A percentile compares a stretch with the other conserved stretches of the same genome.
Conservation (phyloP, 2,113 vertebrate species). For the Conger conger region DNA sequence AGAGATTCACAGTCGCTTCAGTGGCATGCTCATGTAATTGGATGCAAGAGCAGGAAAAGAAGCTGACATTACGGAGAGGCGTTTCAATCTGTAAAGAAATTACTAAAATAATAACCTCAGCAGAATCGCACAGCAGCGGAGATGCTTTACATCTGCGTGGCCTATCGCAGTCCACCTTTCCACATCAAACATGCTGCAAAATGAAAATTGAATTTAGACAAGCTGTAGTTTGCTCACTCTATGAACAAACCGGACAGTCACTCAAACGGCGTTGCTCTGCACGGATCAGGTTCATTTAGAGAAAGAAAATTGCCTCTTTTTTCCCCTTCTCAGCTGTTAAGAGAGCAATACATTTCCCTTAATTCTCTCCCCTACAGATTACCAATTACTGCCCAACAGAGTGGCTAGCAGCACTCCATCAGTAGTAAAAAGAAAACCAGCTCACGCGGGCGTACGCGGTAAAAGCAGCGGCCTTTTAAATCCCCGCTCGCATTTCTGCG, state of each 20-base stretch:
- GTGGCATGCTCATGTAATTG: neutral
- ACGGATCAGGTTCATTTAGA: neutral
- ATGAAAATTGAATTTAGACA: neutral
- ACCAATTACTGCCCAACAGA: neutral
- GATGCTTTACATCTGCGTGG: neutral
- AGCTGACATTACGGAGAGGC: neutral
- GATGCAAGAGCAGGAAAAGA: neutral
- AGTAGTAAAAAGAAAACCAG: neutral
- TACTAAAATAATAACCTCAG: neutral
- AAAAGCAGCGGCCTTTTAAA: neutral
- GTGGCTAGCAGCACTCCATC: neutral
- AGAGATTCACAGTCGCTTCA: neutral
- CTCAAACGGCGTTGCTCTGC: neutral
- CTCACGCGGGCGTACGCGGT: neutral
- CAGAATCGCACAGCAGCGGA: neutral
- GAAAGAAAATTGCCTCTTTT: neutral
- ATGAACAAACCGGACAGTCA: neutral
- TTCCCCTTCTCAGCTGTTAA: neutral
- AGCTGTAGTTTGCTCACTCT: neutral
- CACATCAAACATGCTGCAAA: neutral
- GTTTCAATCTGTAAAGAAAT: neutral
- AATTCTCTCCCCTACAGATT: conserved; percentile 11
- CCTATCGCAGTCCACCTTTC: neutral
- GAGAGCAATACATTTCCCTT: conserved; percentile 11
- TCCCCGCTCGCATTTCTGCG: neutral